A percentile compares a stretch with the other conserved stretches of the same genome.
Evolutionary conservation across 2,113 vertebrate genomes (phyloP).

Genomic region (Centropus unirufus): DNA sequence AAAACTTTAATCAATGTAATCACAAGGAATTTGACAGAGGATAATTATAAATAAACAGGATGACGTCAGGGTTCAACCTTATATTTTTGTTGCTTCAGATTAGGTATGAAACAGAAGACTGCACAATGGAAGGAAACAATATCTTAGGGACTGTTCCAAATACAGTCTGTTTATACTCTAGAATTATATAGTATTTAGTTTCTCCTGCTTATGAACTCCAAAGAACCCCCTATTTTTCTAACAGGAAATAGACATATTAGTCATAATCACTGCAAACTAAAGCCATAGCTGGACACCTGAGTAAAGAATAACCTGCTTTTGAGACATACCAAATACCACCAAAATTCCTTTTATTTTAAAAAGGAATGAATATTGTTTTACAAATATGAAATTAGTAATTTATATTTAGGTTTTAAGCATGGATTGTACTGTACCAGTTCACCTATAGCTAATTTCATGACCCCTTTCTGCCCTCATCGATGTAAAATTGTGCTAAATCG

Average conservation of each 20-base stretch:
- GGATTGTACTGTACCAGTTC: background rate
- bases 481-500: constrained; percentile 23
- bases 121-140: background rate
- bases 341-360: background rate
- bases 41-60: constrained; percentile 9
- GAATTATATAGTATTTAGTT: background rate
- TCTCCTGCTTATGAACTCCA: background rate
- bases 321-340: background rate
- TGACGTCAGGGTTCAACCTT: background rate
- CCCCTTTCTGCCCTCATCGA: background rate
- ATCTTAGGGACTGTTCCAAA: background rate
- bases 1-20: constrained; percentile 23
- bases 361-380: background rate
- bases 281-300: background rate
- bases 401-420: background rate
- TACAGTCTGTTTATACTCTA: background rate
- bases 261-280: background rate
- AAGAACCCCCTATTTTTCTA: background rate
- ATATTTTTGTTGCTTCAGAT: background rate
- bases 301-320: background rate
- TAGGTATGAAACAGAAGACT: background rate
- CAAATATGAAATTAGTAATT: background rate
- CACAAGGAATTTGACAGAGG: background rate
- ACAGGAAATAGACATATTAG: background rate
- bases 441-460: background rate